Conservation (phyloP, 64 coral and sea anemone species). For the Astreopora myriophthalma region DNA sequence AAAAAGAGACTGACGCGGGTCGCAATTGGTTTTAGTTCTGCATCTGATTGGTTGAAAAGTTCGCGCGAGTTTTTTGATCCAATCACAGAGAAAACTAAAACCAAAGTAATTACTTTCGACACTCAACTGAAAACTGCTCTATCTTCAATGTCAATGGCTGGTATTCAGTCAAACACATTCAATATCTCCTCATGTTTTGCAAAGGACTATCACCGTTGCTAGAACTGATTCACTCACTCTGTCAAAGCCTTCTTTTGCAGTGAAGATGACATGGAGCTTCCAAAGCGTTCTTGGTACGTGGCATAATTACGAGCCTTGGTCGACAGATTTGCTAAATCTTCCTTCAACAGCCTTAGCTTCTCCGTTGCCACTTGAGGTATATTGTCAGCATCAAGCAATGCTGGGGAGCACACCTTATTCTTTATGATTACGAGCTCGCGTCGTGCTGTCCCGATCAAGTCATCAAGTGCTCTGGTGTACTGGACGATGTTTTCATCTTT, state of each 20-base stretch:
- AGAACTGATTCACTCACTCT: conserved; percentile 54
- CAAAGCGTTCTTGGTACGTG: conserved; percentile 87
- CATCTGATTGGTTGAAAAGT: too few relatives aligned
- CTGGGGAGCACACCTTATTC: conserved; percentile 81
- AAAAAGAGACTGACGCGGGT: too few relatives aligned
- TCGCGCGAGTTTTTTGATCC: too few relatives aligned
- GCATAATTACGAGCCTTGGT: conserved; percentile 80
- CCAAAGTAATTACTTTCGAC: too few relatives aligned
- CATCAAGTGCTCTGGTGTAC: conserved; percentile 79
- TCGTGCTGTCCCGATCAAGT: conserved; percentile 76
- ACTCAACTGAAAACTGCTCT: too few relatives aligned
- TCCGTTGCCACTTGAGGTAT: conserved; percentile 87
- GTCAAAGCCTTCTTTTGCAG: conserved; percentile 80
- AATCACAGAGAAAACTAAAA: too few relatives aligned
- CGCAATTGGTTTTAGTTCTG: too few relatives aligned
- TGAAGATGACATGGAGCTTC: conserved; percentile 86
- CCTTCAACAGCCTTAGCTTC: conserved; percentile 83
- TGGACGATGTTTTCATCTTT: conserved; percentile 89
- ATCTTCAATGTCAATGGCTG: too few relatives aligned
- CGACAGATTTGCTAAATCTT: conserved; percentile 75
- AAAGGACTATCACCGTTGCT: too few relatives aligned
- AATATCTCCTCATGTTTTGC: too few relatives aligned
- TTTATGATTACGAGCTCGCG: conserved; percentile 81
- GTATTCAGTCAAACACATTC: too few relatives aligned
- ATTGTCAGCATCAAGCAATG: conserved; percentile 82